Percentiles rank a stretch among this genome's conserved stretches.
These are phyloP conservation scores for Eutolmus rufibarbis DNA, from an alignment of 2,888 invertebrate species.

Conservation along the genomic window DNA sequence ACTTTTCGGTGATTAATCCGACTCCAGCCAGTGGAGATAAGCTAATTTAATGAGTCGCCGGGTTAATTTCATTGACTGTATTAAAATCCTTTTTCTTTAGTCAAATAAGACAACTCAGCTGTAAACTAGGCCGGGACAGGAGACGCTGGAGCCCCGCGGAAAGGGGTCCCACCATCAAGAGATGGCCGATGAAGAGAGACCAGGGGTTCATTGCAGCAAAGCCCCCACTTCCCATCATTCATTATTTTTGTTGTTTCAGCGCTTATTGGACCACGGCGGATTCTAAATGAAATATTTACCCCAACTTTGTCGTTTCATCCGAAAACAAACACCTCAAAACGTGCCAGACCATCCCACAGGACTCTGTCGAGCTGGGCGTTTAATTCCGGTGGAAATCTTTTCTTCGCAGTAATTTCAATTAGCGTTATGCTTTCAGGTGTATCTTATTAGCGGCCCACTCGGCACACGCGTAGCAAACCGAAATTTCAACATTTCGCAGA, in stretches of 20 bases:
- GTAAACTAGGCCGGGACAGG: background rate
- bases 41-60: background rate
- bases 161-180: background rate
- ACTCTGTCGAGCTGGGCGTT: background rate
- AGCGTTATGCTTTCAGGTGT: conserved; percentile 3
- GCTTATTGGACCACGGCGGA: conserved; percentile 22
- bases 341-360: background rate
- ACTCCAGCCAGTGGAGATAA: background rate
- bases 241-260: conserved; percentile 25
- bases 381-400: background rate
- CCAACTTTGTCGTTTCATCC: conserved; percentile 18
- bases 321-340: conserved; percentile 2
- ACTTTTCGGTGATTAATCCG: background rate
- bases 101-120: background rate
- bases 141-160: no score
- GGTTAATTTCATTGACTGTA: background rate
- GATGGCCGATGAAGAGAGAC: background rate
- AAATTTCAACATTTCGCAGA: background rate
- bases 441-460: background rate
- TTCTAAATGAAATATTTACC: conserved; percentile 20
- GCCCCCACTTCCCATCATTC: background rate
- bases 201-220: background rate
- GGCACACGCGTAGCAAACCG: background rate
- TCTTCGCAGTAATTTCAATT: conserved; percentile 27
- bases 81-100: background rate